phyloP scores from a whole-genome alignment of 2,797 vertebrate genomes.

The Alcedo quadribrachys region DNA sequence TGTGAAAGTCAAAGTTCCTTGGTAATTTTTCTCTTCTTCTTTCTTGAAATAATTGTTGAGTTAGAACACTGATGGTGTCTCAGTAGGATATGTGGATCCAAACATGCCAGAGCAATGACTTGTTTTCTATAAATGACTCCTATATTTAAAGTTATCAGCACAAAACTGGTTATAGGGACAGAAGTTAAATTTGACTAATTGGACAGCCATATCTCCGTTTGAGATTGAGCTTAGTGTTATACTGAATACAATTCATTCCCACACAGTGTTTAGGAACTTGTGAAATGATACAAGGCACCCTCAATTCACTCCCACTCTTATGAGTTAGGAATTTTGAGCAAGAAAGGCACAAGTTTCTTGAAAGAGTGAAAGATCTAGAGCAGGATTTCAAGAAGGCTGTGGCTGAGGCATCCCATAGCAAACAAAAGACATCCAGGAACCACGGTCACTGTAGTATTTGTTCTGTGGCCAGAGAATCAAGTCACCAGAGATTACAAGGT shows the following conservation, averaged over 20 bases:
- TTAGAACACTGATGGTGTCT: background rate
- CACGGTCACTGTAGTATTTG: background rate
- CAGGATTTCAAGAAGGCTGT: background rate
- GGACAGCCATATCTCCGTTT: background rate
- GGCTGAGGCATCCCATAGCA: background rate
- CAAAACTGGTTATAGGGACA: background rate
- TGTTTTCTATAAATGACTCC: background rate
- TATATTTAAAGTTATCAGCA: background rate
- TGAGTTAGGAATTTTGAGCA: background rate
- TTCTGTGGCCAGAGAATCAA: background rate
- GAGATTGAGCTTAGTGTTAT: background rate
- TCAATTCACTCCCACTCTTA: background rate
- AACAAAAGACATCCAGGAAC: background rate
- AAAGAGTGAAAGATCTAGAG: background rate
- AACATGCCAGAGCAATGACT: background rate
- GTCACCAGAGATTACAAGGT: background rate
- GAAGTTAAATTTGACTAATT: background rate
- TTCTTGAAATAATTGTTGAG: conserved; percentile 6
- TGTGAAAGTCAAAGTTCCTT: conserved; percentile 47
- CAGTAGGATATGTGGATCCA: background rate
- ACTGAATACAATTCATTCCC: background rate
- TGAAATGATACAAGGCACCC: background rate
- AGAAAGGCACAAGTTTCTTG: background rate
- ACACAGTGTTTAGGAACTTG: background rate
- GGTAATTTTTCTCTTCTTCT: conserved; percentile 36